These are phyloP conservation scores for Trichogramma pretiosum DNA, from an alignment of 1,140 invertebrate genomes.

Conservation along the genomic window DNA sequence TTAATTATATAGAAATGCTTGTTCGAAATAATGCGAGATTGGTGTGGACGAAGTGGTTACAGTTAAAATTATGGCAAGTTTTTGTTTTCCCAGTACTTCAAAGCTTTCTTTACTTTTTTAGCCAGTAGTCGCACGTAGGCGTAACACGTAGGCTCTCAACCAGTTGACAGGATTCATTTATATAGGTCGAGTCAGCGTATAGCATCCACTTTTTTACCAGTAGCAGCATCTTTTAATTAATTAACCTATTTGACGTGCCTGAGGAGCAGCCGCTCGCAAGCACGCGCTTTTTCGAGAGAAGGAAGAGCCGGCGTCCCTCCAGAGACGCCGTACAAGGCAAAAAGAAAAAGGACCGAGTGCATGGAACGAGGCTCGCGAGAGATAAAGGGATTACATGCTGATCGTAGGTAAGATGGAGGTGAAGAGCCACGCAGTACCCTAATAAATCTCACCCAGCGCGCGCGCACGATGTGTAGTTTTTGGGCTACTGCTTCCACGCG, in stretches of 20 bases:
- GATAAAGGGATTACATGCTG: constrained; percentile 10
- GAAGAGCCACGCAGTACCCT: constrained; percentile 5
- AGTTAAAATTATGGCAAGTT: too few relatives aligned
- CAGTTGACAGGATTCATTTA: constrained; percentile 14
- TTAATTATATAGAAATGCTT: too few relatives aligned
- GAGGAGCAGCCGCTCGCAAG: too few relatives aligned
- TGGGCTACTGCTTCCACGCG: background rate
- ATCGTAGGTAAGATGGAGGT: constrained; percentile 10
- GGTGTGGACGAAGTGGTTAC: too few relatives aligned
- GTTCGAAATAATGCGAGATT: too few relatives aligned
- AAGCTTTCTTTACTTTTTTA: too few relatives aligned
- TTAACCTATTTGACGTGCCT: constrained; percentile 20
- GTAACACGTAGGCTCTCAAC: too few relatives aligned
- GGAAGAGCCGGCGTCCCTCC: background rate
- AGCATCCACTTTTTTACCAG: too few relatives aligned
- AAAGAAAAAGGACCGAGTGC: background rate
- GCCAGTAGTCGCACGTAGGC: too few relatives aligned
- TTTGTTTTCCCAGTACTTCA: too few relatives aligned
- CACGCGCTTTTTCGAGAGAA: background rate
- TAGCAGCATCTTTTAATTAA: constrained; percentile 25
- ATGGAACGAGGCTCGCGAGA: constrained; percentile 2
- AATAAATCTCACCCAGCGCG: constrained; percentile 9
- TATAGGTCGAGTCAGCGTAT: constrained; percentile 22
- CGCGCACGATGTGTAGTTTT: too few relatives aligned
- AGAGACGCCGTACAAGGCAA: too few relatives aligned